Percentiles rank a stretch among this genome's conserved stretches.
Conservation (phyloP, 2,888 invertebrate species). For the Pegoplata infirma region DNA sequence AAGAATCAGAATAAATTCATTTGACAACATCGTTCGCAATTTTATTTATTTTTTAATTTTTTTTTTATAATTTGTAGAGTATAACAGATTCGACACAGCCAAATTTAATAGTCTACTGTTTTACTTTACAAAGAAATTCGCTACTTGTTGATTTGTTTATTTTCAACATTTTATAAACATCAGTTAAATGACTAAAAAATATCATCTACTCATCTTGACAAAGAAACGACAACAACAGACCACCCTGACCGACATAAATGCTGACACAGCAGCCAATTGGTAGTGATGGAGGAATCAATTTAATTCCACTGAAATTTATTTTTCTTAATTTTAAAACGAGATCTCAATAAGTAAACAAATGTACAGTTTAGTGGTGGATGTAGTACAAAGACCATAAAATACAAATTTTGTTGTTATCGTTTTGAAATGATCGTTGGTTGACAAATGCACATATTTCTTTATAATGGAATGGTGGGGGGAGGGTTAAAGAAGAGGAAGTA, state of each 20-base stretch:
- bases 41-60: too few relatives aligned
- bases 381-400: not conserved
- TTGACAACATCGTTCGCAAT: too few relatives aligned
- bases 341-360: constrained; percentile 55
- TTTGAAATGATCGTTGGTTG: not conserved
- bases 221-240: constrained; percentile 17
- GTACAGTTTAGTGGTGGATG: not conserved
- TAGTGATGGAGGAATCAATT: constrained; percentile 58
- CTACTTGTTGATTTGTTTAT: constrained; percentile 28
- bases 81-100: too few relatives aligned
- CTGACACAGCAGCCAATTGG: constrained; percentile 55
- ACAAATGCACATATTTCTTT: not conserved
- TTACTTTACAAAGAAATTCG: too few relatives aligned
- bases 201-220: not conserved
- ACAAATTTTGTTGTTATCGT: not conserved
- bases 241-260: constrained; percentile 48
- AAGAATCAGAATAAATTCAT: too few relatives aligned
- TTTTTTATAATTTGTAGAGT: too few relatives aligned
- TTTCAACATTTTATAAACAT: constrained; percentile 13
- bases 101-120: too few relatives aligned
- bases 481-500: not conserved
- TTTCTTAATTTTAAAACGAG: constrained; percentile 54
- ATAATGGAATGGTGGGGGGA: too few relatives aligned
- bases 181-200: constrained; percentile 27
- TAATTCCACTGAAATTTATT: constrained; percentile 46